Percentiles rank a stretch among this genome's conserved stretches.
Conservation (phyloP, 1,140 invertebrate genomes). For the Ridgeia piscesae region DNA sequence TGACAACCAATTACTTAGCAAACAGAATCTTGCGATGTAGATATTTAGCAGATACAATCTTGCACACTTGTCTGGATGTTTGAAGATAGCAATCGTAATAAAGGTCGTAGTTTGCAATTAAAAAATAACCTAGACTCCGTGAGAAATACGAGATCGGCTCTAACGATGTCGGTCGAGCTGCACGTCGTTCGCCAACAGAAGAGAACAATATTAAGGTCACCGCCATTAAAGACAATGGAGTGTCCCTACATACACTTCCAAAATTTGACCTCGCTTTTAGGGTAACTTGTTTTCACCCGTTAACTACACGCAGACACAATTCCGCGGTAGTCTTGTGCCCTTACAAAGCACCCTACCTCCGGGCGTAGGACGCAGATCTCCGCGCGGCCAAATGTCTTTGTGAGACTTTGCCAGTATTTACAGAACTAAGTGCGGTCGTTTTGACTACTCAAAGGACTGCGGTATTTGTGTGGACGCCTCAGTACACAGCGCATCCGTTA, state of each 20-base stretch:
- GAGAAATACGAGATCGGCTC: not conserved
- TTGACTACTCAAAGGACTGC: not conserved
- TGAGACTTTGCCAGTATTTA: not conserved
- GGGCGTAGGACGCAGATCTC: not conserved
- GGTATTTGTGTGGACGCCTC: not conserved
- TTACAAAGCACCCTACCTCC: not conserved
- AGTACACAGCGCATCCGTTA: not conserved
- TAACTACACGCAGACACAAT: not conserved
- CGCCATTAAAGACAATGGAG: no score
- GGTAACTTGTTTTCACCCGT: not conserved
- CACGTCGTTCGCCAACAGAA: not conserved
- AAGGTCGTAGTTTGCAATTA: not conserved
- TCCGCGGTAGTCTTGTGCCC: not conserved
- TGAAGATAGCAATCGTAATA: no score
- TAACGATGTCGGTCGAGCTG: not conserved
- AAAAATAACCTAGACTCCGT: not conserved
- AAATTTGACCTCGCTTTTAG: not conserved
- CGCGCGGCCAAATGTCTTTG: not conserved
- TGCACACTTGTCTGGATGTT: no score
- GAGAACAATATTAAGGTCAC: not conserved
- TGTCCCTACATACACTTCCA: not conserved
- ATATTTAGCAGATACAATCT: no score
- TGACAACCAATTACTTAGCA: not conserved
- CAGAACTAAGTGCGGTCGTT: not conserved
- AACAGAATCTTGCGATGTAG: no score